Percentiles rank a stretch among this genome's conserved stretches.
These are phyloP conservation scores for Epinephelus awoara DNA, from an alignment of 2,797 vertebrate genomes.

Conservation along the genomic window DNA sequence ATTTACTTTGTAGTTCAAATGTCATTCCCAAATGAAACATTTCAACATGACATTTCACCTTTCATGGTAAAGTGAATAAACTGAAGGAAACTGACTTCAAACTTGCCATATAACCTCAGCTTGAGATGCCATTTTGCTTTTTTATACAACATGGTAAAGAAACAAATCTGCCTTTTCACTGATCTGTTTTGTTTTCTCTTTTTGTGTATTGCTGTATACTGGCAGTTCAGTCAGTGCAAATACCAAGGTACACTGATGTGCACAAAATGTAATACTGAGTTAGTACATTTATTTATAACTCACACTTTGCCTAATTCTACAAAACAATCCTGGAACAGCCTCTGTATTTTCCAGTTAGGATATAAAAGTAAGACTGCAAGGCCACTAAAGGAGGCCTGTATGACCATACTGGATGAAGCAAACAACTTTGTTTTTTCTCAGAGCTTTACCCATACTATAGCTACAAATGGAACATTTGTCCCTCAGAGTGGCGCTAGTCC, in stretches of 20 bases:
- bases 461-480: not conserved
- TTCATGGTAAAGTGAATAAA: slow-evolving; percentile 24
- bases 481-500: not conserved
- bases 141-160: slow-evolving; percentile 63
- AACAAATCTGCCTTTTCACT: slow-evolving; percentile 73
- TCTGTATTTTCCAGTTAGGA: not conserved
- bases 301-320: not conserved
- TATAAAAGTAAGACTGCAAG: not conserved
- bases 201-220: slow-evolving; percentile 21
- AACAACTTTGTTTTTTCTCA: not conserved
- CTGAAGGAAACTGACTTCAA: slow-evolving; percentile 37
- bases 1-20: slow-evolving; percentile 36
- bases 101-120: not conserved
- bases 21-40: slow-evolving; percentile 28
- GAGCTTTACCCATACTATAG: not conserved
- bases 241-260: slow-evolving; percentile 33
- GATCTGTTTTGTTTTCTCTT: not conserved
- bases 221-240: slow-evolving; percentile 19
- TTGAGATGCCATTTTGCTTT: slow-evolving; percentile 31
- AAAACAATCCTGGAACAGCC: not conserved
- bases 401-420: not conserved
- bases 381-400: no score
- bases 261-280: not conserved
- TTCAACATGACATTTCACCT: slow-evolving; percentile 8
- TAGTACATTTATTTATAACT: not conserved